phyloP scores from a whole-genome alignment of 2,113 vertebrate genomes.

The Bubo bubo region DNA sequence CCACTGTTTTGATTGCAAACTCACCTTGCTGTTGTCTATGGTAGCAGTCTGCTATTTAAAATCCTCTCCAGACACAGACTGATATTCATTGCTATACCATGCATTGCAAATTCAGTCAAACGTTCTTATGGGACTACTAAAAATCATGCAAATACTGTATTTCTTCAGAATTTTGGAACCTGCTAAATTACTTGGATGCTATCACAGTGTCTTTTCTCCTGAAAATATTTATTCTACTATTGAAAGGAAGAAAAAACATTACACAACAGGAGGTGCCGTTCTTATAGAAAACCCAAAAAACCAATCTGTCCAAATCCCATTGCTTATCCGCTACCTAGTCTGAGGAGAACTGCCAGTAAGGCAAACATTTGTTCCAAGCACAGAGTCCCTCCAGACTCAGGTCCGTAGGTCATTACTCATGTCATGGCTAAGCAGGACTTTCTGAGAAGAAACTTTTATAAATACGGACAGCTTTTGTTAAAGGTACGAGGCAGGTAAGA shows the following conservation, averaged over 20 bases:
- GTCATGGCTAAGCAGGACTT: background rate
- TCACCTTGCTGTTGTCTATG: background rate
- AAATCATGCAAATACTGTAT: background rate
- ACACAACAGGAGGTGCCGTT: background rate
- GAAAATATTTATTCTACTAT: background rate
- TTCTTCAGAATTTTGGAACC: background rate
- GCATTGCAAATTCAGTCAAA: background rate
- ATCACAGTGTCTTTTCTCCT: background rate
- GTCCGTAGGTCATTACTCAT: background rate
- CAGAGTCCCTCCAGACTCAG: background rate
- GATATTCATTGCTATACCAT: background rate
- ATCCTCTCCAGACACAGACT: background rate
- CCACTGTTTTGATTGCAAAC: background rate
- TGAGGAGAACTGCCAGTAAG: background rate
- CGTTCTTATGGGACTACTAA: background rate
- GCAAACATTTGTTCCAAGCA: background rate
- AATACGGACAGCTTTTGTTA: background rate
- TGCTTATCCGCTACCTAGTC: background rate
- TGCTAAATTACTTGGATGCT: background rate
- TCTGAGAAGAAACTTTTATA: background rate
- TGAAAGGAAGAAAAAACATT: background rate
- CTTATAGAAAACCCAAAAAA: background rate
- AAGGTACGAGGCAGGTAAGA: background rate
- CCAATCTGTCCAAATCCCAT: background rate
- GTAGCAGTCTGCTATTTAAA: background rate